These are phyloP conservation scores for Chinchilla lanigera DNA, from an alignment of 2,113 vertebrate species.

Conservation along the genomic window DNA sequence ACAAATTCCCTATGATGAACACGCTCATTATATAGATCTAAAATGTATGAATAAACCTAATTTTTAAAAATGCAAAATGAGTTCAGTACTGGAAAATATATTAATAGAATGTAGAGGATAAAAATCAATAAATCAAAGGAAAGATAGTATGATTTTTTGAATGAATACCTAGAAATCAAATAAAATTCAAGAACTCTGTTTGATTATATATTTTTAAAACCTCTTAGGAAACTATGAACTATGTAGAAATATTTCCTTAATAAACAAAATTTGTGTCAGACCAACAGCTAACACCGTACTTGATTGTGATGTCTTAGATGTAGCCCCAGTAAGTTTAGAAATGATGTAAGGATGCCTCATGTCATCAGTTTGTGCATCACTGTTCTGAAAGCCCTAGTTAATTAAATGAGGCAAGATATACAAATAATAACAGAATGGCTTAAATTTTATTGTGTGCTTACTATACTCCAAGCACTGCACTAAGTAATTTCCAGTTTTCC, in stretches of 20 bases:
- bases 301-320: not conserved
- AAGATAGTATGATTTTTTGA: not conserved
- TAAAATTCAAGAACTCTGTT: not conserved
- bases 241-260: not conserved
- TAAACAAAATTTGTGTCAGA: not conserved
- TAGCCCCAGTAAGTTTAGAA: not conserved
- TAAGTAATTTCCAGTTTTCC: not conserved
- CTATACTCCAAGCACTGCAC: not conserved
- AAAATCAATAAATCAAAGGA: not conserved
- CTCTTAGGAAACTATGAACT: not conserved
- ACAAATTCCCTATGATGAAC: not conserved
- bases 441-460: not conserved
- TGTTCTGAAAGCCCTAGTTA: constrained; percentile 23
- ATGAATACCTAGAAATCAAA: not conserved
- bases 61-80: not conserved
- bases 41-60: not conserved
- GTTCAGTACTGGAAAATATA: not conserved
- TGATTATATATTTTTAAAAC: not conserved
- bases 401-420: constrained; percentile 26
- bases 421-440: not conserved
- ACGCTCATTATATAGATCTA: not conserved
- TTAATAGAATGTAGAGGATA: not conserved
- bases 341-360: not conserved
- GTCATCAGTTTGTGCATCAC: not conserved
- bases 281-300: not conserved